Conservation (phyloP, 1,140 invertebrate genomes). For the Apis laboriosa region DNA sequence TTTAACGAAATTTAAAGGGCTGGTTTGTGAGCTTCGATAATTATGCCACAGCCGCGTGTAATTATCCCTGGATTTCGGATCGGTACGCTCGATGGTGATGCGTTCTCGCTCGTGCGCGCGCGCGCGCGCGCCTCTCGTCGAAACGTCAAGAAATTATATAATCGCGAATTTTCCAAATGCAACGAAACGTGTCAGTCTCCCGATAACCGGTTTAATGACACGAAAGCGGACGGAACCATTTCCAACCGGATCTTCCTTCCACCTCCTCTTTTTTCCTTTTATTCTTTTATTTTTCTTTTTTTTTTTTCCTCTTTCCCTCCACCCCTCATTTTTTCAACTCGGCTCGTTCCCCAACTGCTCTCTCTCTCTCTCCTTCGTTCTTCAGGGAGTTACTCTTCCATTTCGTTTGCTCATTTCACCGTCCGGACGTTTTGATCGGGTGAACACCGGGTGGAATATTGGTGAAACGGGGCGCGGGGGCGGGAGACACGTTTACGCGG, state of each 20-base stretch:
- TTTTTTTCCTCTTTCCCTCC: too few species aligned
- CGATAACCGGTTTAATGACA: neutral
- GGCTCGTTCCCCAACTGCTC: neutral
- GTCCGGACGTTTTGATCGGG: neutral
- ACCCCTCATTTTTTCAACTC: too few species aligned
- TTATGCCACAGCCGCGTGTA: slow-evolving; percentile 54
- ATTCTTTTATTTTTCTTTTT: neutral
- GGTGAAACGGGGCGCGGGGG: neutral
- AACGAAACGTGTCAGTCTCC: neutral
- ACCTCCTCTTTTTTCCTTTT: neutral
- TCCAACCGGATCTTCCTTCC: neutral
- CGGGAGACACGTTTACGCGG: slow-evolving; percentile 1
- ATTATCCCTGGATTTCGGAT: slow-evolving; percentile 60
- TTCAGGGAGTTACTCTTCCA: neutral
- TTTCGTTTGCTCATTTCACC: neutral
- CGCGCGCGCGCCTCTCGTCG: neutral
- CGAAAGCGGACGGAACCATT: neutral
- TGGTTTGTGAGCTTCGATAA: slow-evolving; percentile 61
- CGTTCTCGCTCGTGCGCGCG: neutral
- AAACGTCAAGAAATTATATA: slow-evolving; percentile 54
- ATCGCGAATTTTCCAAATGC: neutral
- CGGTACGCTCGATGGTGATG: slow-evolving; percentile 26
- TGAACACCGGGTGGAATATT: neutral
- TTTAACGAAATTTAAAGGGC: slow-evolving; percentile 67
- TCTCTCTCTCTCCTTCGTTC: too few species aligned